Conservation (phyloP, 2,113 vertebrate species). For the Macquaria ambigua region DNA sequence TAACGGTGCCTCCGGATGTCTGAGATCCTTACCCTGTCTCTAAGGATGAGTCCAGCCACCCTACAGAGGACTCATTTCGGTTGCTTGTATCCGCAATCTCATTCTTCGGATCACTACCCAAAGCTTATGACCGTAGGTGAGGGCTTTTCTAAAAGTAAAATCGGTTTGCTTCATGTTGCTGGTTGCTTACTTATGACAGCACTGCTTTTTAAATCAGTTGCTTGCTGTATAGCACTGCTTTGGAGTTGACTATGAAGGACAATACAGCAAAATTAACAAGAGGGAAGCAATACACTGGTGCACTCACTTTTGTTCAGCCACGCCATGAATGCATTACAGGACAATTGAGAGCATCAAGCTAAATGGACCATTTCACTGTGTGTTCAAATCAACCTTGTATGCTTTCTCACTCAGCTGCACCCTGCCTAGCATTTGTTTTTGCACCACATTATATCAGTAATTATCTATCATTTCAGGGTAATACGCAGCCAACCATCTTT, state of each 20-base stretch:
- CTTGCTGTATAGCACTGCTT: background rate
- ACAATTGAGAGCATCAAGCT: constrained; percentile 53
- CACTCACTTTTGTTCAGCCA: constrained; percentile 22
- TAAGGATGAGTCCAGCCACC: background rate
- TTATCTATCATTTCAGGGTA: constrained; percentile 72
- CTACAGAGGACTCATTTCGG: background rate
- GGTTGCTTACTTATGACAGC: background rate
- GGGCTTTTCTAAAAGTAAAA: background rate
- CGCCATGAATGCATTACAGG: constrained; percentile 37
- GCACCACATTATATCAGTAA: constrained; percentile 71
- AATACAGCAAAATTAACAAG: constrained; percentile 8
- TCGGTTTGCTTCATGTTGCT: background rate
- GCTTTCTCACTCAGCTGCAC: constrained; percentile 54
- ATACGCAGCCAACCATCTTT: constrained; percentile 62
- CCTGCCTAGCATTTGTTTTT: constrained; percentile 56
- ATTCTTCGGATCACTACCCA: background rate
- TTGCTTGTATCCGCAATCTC: background rate
- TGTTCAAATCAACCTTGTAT: constrained; percentile 56
- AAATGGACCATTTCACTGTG: constrained; percentile 58
- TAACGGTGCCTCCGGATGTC: too few species aligned
- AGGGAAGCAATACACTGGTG: constrained; percentile 23
- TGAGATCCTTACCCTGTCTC: background rate
- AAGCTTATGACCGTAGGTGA: background rate
- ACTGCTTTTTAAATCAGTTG: background rate
- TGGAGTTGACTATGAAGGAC: background rate